These are phyloP conservation scores for Caenorhabditis panamensis DNA, from an alignment of 2,888 invertebrate species.

Conservation along the genomic window DNA sequence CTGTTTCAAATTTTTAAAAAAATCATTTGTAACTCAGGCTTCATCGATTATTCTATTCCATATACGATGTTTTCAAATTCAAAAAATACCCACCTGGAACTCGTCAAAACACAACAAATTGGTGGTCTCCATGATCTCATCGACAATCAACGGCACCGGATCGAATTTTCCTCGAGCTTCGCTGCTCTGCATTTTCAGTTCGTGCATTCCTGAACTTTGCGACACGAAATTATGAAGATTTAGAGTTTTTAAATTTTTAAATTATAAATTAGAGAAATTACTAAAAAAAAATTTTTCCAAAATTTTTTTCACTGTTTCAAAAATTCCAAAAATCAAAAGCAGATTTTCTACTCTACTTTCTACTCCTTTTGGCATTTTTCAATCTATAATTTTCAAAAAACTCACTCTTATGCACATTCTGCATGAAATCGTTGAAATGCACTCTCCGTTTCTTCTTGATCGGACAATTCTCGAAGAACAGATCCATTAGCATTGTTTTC, in stretches of 20 bases:
- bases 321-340: no score
- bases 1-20: background rate
- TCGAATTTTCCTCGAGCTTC: slow-evolving; percentile 84
- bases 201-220: slow-evolving; percentile 87
- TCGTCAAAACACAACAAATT: slow-evolving; percentile 79
- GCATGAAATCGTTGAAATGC: slow-evolving; percentile 98
- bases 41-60: no score
- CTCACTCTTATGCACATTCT: slow-evolving; percentile 89
- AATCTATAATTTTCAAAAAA: slow-evolving; percentile 24
- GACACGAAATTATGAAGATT: no score
- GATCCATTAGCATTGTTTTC: slow-evolving; percentile 99
- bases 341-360: background rate
- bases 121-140: slow-evolving; percentile 87
- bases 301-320: no score
- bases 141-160: slow-evolving; percentile 94
- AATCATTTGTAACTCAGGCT: no score
- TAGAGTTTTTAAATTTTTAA: no score
- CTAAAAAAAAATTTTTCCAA: no score
- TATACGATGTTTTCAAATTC: slow-evolving; percentile 1
- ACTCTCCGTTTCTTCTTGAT: slow-evolving; percentile 86
- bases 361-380: background rate
- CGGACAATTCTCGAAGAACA: slow-evolving; percentile 90
- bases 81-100: slow-evolving; percentile 83
- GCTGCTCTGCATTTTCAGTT: slow-evolving; percentile 85
- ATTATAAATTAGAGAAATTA: no score